These are phyloP conservation scores for Herpetotheres cachinnans DNA, from an alignment of 2,113 vertebrate genomes.

Conservation along the genomic window DNA sequence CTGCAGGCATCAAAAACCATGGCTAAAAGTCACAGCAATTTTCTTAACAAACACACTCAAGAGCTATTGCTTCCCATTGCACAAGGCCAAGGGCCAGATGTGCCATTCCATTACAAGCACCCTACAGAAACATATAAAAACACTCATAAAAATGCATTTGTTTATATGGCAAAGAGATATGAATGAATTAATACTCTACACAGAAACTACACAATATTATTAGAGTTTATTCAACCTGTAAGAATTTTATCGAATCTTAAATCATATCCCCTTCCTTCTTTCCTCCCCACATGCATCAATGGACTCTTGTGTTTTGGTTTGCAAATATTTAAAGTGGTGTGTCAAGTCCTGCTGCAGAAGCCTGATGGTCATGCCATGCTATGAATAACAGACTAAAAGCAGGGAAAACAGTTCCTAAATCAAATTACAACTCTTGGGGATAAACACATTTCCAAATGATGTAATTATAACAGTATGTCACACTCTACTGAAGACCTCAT, in stretches of 20 bases:
- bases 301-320: slow-evolving; percentile 50
- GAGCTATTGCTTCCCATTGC: slow-evolving; percentile 55
- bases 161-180: slow-evolving; percentile 52
- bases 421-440: slow-evolving; percentile 65
- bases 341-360: slow-evolving; percentile 49
- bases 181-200: slow-evolving; percentile 43
- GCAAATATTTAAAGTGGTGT: slow-evolving; percentile 63
- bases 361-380: slow-evolving; percentile 54
- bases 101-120: slow-evolving; percentile 45
- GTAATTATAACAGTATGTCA: slow-evolving; percentile 74
- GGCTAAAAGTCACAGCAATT: slow-evolving; percentile 24
- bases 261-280: slow-evolving; percentile 47
- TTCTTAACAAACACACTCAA: slow-evolving; percentile 32
- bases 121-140: slow-evolving; percentile 43
- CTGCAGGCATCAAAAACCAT: not conserved
- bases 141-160: slow-evolving; percentile 50
- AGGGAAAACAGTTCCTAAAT: slow-evolving; percentile 71
- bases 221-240: slow-evolving; percentile 66
- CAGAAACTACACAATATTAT: slow-evolving; percentile 59
- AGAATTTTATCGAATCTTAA: slow-evolving; percentile 72
- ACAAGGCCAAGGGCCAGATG: not conserved
- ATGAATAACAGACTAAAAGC: slow-evolving; percentile 68
- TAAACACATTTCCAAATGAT: slow-evolving; percentile 72
- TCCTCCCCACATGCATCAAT: slow-evolving; percentile 43
- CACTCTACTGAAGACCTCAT: slow-evolving; percentile 67